Percentiles rank a stretch among this genome's conserved stretches.
These are phyloP conservation scores for Heliocidaris tuberculata DNA, from an alignment of 35 echinoderm and acorn worm species.

Conservation along the genomic window DNA sequence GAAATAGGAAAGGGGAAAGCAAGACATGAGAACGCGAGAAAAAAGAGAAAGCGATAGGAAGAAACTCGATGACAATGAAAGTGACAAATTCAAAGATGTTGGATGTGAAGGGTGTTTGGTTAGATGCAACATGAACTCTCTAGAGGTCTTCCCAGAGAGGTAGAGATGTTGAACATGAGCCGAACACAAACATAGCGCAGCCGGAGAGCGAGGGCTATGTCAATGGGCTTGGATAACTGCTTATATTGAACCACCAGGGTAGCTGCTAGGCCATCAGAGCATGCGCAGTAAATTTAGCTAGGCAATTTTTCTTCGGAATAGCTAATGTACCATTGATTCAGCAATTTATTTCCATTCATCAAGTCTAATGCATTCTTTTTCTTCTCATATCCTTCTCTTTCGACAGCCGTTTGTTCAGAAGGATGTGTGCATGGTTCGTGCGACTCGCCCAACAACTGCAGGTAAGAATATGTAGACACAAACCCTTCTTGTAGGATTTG, in stretches of 20 bases:
- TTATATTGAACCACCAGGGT: slow-evolving; percentile 49
- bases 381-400: slow-evolving; percentile 32
- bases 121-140: slow-evolving; percentile 6
- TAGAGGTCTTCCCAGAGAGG: slow-evolving; percentile 22
- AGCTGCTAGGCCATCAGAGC: neutral
- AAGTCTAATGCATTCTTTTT: slow-evolving; percentile 37
- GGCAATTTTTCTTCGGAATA: slow-evolving; percentile 1
- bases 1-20: neutral
- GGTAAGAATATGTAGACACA: slow-evolving; percentile 46
- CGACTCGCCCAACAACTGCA: slow-evolving; percentile 52
- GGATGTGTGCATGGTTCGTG: slow-evolving; percentile 76
- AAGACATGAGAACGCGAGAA: neutral
- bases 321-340: slow-evolving; percentile 43
- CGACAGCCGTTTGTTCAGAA: slow-evolving; percentile 69
- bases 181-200: slow-evolving; percentile 23
- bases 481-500: too few relatives aligned
- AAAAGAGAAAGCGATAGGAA: neutral
- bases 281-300: slow-evolving; percentile 43
- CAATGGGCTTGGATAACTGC: slow-evolving; percentile 18
- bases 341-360: slow-evolving; percentile 39
- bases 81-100: slow-evolving; percentile 31
- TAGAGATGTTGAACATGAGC: slow-evolving; percentile 19
- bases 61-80: neutral
- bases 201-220: slow-evolving; percentile 4
- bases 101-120: slow-evolving; percentile 13